Evolutionary conservation across 2,113 vertebrate genomes (phyloP).

Genomic region (Numenius arquata): DNA sequence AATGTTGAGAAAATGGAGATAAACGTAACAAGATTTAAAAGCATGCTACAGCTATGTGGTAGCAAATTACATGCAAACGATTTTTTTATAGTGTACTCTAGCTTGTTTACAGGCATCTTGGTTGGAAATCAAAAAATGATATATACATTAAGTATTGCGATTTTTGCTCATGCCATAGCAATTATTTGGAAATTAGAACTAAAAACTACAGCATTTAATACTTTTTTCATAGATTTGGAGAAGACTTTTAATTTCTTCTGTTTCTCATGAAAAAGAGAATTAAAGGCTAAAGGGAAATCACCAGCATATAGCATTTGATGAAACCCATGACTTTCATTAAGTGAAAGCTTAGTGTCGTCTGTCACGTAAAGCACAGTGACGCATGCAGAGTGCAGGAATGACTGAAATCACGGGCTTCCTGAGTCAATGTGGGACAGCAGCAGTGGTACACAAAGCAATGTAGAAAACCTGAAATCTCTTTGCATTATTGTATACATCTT

Average conservation of each 20-base stretch:
- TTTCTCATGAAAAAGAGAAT: not conserved
- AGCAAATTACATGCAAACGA: not conserved
- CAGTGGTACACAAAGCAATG: not conserved
- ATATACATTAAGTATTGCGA: not conserved
- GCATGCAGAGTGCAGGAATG: not conserved
- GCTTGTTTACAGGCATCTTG: not conserved
- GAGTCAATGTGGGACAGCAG: not conserved
- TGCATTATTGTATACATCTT: not conserved
- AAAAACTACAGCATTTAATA: not conserved
- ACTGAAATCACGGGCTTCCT: not conserved
- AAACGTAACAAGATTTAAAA: not conserved
- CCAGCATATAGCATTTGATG: not conserved
- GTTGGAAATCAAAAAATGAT: not conserved
- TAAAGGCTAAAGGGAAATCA: constrained; percentile 9
- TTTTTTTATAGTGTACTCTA: not conserved
- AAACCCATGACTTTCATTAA: constrained; percentile 31
- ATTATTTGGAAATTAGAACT: not conserved
- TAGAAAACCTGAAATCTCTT: not conserved
- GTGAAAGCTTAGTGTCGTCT: not conserved
- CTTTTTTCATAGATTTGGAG: not conserved
- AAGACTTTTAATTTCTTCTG: not conserved
- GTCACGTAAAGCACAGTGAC: not conserved
- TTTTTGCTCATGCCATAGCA: not conserved
- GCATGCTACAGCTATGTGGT: not conserved
- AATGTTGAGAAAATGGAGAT: not conserved